Evolutionary conservation across 2,888 invertebrate genomes (phyloP).

Genomic region (Pelosia muscerda): DNA sequence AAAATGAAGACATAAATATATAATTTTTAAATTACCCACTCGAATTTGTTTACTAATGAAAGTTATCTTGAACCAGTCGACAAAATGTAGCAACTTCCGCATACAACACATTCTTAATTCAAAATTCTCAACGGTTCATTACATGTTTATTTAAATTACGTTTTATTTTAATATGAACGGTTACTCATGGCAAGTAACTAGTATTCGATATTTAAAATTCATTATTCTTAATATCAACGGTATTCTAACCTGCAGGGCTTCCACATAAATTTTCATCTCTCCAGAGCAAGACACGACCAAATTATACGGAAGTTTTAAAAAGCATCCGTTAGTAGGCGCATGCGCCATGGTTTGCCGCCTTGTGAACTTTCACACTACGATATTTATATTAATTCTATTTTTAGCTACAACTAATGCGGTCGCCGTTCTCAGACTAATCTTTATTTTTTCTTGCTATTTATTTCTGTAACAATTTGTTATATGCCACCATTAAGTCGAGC

Average conservation of each 20-base stretch:
- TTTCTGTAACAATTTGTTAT: slow-evolving; percentile 79
- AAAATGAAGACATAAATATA: slow-evolving; percentile 46
- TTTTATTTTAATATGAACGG: slow-evolving; percentile 32
- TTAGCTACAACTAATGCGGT: slow-evolving; percentile 72
- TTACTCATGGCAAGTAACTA: slow-evolving; percentile 27
- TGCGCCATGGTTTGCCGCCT: slow-evolving; percentile 71
- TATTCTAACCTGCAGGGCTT: slow-evolving; percentile 58
- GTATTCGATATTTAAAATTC: slow-evolving; percentile 55
- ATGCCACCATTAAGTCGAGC: slow-evolving; percentile 74
- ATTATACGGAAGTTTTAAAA: slow-evolving; percentile 71
- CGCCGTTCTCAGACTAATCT: slow-evolving; percentile 73
- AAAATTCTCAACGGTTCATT: slow-evolving; percentile 33
- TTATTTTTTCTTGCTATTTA: slow-evolving; percentile 75
- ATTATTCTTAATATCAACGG: slow-evolving; percentile 61
- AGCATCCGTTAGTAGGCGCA: slow-evolving; percentile 62
- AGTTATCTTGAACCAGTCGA: slow-evolving; percentile 25
- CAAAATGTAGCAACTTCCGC: slow-evolving; percentile 20
- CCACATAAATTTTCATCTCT: slow-evolving; percentile 66
- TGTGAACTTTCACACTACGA: slow-evolving; percentile 80
- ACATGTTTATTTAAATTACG: slow-evolving; percentile 44
- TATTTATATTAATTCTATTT: slow-evolving; percentile 81
- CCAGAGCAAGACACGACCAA: slow-evolving; percentile 60
- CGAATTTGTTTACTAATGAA: slow-evolving; percentile 9
- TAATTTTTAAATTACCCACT: slow-evolving; percentile 14
- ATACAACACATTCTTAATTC: slow-evolving; percentile 45